phyloP scores from a whole-genome alignment of 2,888 invertebrate species.

The Steinernema scapterisci region DNA sequence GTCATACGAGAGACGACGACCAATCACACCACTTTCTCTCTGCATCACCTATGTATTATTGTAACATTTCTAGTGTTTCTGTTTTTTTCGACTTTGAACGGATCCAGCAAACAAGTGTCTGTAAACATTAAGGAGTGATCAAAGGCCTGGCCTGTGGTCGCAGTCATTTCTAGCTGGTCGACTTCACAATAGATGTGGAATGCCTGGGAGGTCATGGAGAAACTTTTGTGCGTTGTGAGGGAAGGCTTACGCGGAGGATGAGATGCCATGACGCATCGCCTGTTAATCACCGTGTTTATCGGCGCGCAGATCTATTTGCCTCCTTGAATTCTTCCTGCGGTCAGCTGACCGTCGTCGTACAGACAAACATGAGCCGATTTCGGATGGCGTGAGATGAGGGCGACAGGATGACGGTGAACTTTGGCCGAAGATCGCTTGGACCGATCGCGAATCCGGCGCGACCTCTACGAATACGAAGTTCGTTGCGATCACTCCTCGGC shows the following conservation, averaged over 20 bases:
- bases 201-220: no score
- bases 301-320: not conserved
- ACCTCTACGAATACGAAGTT: conserved; percentile 29
- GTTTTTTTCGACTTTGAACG: not conserved
- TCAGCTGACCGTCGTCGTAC: conserved; percentile 3
- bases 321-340: not conserved
- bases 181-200: no score
- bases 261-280: not conserved
- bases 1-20: not conserved
- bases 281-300: not conserved
- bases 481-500: conserved; percentile 6
- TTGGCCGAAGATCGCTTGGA: conserved; percentile 27
- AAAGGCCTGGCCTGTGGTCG: not conserved
- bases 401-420: not conserved
- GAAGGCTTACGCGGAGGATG: no score
- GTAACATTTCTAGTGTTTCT: conserved; percentile 4
- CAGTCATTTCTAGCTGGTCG: not conserved
- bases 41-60: not conserved
- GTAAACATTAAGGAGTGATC: not conserved
- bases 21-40: conserved; percentile 15
- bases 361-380: not conserved
- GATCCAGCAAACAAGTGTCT: not conserved
- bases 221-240: no score
- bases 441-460: conserved; percentile 23
- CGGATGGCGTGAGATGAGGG: conserved; percentile 13